phyloP scores from a whole-genome alignment of 2,888 invertebrate genomes.

The Limenitis camilla region DNA sequence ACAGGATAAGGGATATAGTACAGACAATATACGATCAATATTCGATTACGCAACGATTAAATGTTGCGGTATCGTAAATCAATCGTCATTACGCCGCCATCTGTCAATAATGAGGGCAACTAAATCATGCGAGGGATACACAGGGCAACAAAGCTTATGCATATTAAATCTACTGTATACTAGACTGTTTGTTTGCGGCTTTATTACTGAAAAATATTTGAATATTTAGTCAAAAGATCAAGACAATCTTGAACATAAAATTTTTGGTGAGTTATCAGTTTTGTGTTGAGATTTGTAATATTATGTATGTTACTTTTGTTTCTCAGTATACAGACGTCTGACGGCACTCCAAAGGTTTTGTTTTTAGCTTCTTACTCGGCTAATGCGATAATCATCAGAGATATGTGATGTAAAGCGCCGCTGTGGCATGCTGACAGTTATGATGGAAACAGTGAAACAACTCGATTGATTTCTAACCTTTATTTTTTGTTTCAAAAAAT shows the following conservation, averaged over 20 bases:
- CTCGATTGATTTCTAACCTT: constrained; percentile 1
- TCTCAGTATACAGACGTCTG: constrained; percentile 11
- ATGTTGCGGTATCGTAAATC: constrained; percentile 55
- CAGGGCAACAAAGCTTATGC: constrained; percentile 10
- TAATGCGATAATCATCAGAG: constrained; percentile 26
- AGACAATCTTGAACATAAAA: too few relatives aligned
- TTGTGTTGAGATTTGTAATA: too few relatives aligned
- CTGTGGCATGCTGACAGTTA: constrained; percentile 12
- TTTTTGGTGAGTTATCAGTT: too few relatives aligned
- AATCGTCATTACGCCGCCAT: constrained; percentile 62
- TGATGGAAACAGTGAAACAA: constrained; percentile 11
- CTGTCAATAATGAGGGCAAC: constrained; percentile 63
- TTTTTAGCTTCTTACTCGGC: constrained; percentile 21
- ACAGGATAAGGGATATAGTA: background rate
- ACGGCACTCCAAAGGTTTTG: constrained; percentile 22
- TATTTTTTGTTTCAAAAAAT: constrained; percentile 4
- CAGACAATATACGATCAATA: constrained; percentile 27
- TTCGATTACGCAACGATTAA: constrained; percentile 53
- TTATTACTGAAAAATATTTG: too few relatives aligned
- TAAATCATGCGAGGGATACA: constrained; percentile 47
- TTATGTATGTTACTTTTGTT: background rate
- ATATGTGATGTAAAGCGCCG: constrained; percentile 12
- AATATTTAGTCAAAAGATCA: too few relatives aligned
- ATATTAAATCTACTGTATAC: background rate
- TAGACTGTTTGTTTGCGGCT: too few relatives aligned